These are phyloP conservation scores for Odontomachus brunneus DNA, from an alignment of 1,140 invertebrate genomes.

Conservation along the genomic window DNA sequence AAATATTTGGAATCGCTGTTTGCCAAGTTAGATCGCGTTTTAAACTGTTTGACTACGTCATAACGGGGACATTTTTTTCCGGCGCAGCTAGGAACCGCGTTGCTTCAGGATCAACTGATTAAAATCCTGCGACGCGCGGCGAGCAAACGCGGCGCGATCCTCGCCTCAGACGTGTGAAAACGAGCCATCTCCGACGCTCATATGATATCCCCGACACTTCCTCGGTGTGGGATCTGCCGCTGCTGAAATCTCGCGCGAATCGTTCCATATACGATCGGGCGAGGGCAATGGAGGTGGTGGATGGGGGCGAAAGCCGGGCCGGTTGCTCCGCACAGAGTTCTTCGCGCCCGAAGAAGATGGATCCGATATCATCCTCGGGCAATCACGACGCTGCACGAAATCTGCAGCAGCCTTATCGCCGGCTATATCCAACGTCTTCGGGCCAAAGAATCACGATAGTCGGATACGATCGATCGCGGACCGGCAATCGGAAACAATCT, in stretches of 20 bases:
- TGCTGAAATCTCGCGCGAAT: constrained; percentile 50
- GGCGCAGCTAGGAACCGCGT: not conserved
- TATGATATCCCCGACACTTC: constrained; percentile 23
- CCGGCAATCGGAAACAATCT: constrained; percentile 60
- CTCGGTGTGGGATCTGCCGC: constrained; percentile 14
- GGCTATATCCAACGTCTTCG: constrained; percentile 56
- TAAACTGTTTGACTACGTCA: not conserved
- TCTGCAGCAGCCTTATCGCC: constrained; percentile 66
- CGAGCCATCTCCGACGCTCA: constrained; percentile 32
- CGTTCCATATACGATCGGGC: constrained; percentile 31
- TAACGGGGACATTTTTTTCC: not conserved
- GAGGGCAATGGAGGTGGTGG: too few relatives aligned
- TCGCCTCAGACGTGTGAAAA: not conserved
- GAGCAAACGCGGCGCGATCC: not conserved
- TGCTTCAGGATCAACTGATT: not conserved
- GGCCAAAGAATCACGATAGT: constrained; percentile 70
- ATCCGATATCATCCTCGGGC: constrained; percentile 67
- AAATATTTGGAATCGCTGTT: constrained; percentile 21
- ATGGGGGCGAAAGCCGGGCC: constrained; percentile 15
- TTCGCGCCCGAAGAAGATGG: constrained; percentile 53
- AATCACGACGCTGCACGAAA: constrained; percentile 68
- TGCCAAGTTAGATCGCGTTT: constrained; percentile 3
- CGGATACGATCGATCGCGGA: constrained; percentile 54
- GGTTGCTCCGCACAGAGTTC: constrained; percentile 48
- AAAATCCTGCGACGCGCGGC: not conserved